These are phyloP conservation scores for Protobothrops flavoviridis DNA, from an alignment of 2,113 vertebrate genomes.

Conservation along the genomic window DNA sequence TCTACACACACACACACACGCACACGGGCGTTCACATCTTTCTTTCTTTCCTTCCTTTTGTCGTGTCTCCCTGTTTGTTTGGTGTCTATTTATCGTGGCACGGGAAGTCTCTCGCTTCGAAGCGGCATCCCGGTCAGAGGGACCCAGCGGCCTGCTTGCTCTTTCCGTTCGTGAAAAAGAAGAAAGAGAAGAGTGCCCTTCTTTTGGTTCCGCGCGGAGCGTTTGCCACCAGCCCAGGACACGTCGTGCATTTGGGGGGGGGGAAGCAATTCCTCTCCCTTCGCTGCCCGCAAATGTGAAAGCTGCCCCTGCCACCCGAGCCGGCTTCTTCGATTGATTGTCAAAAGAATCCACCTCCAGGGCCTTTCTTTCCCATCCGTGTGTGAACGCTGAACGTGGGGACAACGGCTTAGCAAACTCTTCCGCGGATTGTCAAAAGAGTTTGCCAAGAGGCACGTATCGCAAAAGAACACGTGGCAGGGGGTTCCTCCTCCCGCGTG, in stretches of 20 bases:
- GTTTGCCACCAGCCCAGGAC: too few species aligned
- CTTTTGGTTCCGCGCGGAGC: neutral
- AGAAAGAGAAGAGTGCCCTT: neutral
- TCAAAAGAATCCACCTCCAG: neutral
- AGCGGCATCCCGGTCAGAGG: neutral
- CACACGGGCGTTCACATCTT: neutral
- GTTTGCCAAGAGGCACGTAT: too few species aligned
- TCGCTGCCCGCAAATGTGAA: neutral
- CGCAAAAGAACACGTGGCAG: neutral
- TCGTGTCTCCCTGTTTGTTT: neutral
- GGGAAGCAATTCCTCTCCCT: neutral
- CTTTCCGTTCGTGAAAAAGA: neutral
- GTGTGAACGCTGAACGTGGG: neutral
- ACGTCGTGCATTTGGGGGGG: fast-evolving
- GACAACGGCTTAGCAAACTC: too few species aligned
- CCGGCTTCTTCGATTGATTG: neutral
- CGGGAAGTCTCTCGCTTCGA: neutral
- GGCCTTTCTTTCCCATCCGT: neutral
- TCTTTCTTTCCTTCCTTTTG: neutral
- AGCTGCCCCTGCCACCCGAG: neutral
- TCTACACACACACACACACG: too few species aligned
- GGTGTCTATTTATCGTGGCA: slow-evolving; percentile 22
- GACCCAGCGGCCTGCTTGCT: neutral
- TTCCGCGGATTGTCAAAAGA: neutral
- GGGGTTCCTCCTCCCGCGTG: neutral